Percentiles rank a stretch among this genome's conserved stretches.
Evolutionary conservation across 1,140 invertebrate genomes (phyloP).

Genomic region (Diploscapter pachys): DNA sequence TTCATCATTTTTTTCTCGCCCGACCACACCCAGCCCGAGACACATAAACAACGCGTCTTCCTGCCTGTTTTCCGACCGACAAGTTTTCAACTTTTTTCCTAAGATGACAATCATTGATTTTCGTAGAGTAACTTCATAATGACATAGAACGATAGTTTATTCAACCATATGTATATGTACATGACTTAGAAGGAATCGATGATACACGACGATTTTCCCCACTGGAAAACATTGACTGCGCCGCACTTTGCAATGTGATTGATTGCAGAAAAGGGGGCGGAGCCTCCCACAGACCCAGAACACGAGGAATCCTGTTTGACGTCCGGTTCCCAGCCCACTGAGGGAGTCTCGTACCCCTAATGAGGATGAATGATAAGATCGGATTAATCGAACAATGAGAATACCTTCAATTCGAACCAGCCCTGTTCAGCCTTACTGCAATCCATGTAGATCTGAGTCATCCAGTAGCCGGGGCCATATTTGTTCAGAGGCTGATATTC

Average conservation of each 20-base stretch:
- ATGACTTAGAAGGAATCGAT: constrained; percentile 47
- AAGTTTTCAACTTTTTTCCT: too few relatives aligned
- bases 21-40: too few relatives aligned
- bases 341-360: constrained; percentile 43
- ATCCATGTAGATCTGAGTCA: constrained; percentile 63
- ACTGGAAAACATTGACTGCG: constrained; percentile 61
- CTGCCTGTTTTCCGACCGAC: too few relatives aligned
- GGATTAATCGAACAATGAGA: background rate
- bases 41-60: too few relatives aligned
- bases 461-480: constrained; percentile 63
- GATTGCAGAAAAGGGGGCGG: constrained; percentile 51
- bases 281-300: constrained; percentile 54
- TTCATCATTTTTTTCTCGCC: too few relatives aligned
- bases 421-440: constrained; percentile 61
- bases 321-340: constrained; percentile 56
- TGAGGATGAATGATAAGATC: background rate
- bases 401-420: constrained; percentile 64
- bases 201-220: constrained; percentile 51
- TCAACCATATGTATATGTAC: too few relatives aligned
- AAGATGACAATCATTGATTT: too few relatives aligned
- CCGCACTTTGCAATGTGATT: constrained; percentile 62
- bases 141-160: too few relatives aligned
- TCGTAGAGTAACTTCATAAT: too few relatives aligned
- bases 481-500: constrained; percentile 59
- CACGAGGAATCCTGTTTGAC: constrained; percentile 43